phyloP scores from a whole-genome alignment of 2,888 invertebrate genomes.

The Phytoseiulus persimilis region DNA sequence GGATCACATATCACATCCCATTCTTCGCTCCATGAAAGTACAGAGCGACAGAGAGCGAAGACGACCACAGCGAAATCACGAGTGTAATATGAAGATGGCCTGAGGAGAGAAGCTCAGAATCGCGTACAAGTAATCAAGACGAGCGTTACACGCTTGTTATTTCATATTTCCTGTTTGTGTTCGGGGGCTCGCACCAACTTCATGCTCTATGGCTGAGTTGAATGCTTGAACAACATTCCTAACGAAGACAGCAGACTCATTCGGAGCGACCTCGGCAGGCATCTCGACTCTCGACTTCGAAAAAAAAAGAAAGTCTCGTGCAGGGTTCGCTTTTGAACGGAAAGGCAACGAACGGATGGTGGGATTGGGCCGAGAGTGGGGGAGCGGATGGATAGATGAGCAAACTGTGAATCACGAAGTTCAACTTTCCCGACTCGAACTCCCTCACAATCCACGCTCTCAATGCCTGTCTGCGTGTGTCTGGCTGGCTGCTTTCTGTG shows the following conservation, averaged over 20 bases:
- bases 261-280: too few relatives aligned
- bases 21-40: too few relatives aligned
- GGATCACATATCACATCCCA: too few relatives aligned
- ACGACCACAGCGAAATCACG: too few relatives aligned
- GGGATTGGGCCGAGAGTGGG: neutral
- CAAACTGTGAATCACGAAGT: neutral
- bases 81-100: neutral
- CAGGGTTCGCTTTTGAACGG: neutral
- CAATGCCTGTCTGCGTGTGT: neutral
- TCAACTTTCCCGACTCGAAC: neutral
- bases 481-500: neutral
- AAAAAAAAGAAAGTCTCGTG: neutral
- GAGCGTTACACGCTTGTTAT: neutral
- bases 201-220: neutral
- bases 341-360: neutral
- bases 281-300: neutral
- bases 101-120: neutral
- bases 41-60: too few relatives aligned
- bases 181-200: neutral
- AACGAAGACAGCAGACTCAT: neutral
- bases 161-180: slow-evolving; percentile 5
- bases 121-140: neutral
- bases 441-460: neutral
- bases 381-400: neutral
- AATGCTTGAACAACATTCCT: neutral